Base-by-base conservation (phyloP, 1,140 invertebrate species). In the Formica exsecta region DNA sequence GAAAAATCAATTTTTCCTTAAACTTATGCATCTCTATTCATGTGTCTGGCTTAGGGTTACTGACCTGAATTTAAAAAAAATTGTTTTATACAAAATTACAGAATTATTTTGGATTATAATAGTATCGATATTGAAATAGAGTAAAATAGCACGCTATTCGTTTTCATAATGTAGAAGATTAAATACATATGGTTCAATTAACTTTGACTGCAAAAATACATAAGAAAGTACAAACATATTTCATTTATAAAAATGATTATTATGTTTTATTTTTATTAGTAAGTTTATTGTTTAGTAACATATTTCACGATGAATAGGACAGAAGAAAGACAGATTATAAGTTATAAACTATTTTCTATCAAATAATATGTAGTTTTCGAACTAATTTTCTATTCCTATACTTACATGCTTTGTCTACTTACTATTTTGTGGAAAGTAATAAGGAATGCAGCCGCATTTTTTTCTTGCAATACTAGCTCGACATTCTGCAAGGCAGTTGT, bases 401-500 rank as follows among this genome's bases (percentile, higher is more conserved):
- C 9, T 75, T 62, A 48, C 32, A 38, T 68, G 57, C 3, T 65
- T 85, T 88, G 22, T 29, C 25, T 74, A 87, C 87, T 89, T 92
- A 96, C 96, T 95, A 92, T 95, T 95, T 70, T 95, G 94, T 0
- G 95, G 95, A 25, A 96, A 95, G 88, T 95, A 96, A 86, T 95
- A 95, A 0, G 97, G 97, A 0, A 96, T 90, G 89, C 97, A 97
- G 19, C 95, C 94, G 87, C 97, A 97, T 1, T 90, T 88, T 2
- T 92, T 79, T 2, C 93, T 91, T 1, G 95, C 94, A 19, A 95
- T 92, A 8, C 92, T 90, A 16, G 95, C 92, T 25, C 96, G 94
- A 87, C 96, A 96, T 74, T 96, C 95, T 0, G 95, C 93, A 93
- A 97, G 94, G 89, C 97, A 97, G 88, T 97, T 97, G 74, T 96